A percentile compares a stretch with the other conserved stretches of the same genome.
Evolutionary conservation across 1,140 invertebrate genomes (phyloP).

Genomic region (Chlorops oryzae): DNA sequence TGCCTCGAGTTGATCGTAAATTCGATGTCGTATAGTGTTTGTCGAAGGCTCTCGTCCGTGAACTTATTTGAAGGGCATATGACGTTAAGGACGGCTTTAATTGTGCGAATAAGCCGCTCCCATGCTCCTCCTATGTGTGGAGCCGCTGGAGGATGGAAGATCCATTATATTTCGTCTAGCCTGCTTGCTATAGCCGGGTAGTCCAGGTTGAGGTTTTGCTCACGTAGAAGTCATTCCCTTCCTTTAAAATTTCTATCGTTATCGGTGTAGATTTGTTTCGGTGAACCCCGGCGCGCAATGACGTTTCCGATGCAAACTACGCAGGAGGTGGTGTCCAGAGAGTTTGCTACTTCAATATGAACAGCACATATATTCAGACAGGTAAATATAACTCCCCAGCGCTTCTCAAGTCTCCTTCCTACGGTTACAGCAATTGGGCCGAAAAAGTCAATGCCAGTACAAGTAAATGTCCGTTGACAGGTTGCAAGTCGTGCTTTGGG

Average conservation of each 20-base stretch:
- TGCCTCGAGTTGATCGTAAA: slow-evolving; percentile 28
- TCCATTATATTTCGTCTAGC: slow-evolving; percentile 22
- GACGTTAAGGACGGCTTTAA: slow-evolving; percentile 18
- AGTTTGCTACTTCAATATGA: slow-evolving; percentile 20
- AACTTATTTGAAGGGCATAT: slow-evolving; percentile 2
- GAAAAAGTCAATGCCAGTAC: slow-evolving; percentile 11
- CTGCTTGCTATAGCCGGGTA: too few relatives aligned
- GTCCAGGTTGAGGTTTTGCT: too few relatives aligned
- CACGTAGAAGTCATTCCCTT: slow-evolving; percentile 23
- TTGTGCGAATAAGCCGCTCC: slow-evolving; percentile 19
- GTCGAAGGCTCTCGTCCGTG: too few relatives aligned
- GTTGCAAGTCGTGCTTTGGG: not conserved
- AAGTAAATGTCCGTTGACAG: slow-evolving; percentile 10
- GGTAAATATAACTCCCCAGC: slow-evolving; percentile 23
- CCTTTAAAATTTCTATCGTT: slow-evolving; percentile 42
- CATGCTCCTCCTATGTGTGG: slow-evolving; percentile 30
- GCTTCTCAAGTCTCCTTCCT: slow-evolving; percentile 17
- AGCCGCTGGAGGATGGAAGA: slow-evolving; percentile 29
- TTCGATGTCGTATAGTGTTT: slow-evolving; percentile 26
- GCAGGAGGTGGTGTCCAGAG: slow-evolving; percentile 12
- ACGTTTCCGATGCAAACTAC: slow-evolving; percentile 19
- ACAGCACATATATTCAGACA: slow-evolving; percentile 20
- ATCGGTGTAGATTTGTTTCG: slow-evolving; percentile 33
- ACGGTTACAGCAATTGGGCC: slow-evolving; percentile 17
- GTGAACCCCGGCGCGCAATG: too few relatives aligned